A percentile compares a stretch with the other conserved stretches of the same genome.
Conservation (phyloP, 2,797 vertebrate species). For the Luscinia megarhynchos region DNA sequence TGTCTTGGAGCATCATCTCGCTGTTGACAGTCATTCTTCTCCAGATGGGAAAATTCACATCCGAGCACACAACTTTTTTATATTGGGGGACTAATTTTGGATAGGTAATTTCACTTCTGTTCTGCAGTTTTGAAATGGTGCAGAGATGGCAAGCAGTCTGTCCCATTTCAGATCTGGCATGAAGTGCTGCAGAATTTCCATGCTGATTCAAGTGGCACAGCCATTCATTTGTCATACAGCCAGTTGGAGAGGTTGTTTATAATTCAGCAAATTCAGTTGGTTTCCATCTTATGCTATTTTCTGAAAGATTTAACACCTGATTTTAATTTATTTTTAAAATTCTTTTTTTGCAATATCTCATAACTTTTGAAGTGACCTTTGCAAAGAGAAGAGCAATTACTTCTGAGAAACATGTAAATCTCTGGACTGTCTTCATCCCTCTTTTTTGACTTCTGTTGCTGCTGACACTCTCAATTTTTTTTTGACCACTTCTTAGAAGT, state of each 20-base stretch:
- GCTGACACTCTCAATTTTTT: background rate
- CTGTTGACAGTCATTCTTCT: background rate
- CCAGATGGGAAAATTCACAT: slow-evolving; percentile 33
- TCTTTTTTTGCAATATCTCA: background rate
- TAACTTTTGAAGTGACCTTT: background rate
- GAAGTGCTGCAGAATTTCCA: slow-evolving; percentile 6
- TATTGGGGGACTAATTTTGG: background rate
- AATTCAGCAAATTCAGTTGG: slow-evolving; percentile 28
- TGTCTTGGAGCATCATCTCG: background rate
- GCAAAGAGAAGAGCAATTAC: background rate
- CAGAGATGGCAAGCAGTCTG: background rate
- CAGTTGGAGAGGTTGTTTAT: background rate
- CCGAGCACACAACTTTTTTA: background rate
- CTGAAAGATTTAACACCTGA: background rate
- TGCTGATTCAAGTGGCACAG: background rate
- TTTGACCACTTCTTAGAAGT: background rate
- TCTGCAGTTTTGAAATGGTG: background rate
- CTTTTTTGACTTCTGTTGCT: background rate
- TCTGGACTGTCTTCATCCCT: background rate
- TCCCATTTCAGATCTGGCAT: background rate
- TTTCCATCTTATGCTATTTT: background rate
- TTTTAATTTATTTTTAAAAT: background rate
- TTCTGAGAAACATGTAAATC: background rate
- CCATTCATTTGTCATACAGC: background rate
- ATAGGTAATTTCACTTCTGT: background rate